Evolutionary conservation across 2,888 invertebrate genomes (phyloP), one percentile per base, ranked within the genome.

Genomic region (Caenorhabditis sp.): DNA sequence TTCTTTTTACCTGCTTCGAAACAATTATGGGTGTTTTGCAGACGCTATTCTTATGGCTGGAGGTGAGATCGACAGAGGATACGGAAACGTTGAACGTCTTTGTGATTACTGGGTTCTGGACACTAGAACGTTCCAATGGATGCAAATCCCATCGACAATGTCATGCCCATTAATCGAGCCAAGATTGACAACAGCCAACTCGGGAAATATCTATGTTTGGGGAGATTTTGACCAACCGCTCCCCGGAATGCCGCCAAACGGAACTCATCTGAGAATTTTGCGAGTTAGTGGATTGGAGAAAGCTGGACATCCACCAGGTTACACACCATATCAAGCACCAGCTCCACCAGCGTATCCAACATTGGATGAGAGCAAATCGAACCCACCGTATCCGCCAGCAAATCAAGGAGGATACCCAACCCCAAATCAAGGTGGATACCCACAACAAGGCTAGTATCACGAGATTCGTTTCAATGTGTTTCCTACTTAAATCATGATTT

Each of bases 161-260:
- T 81, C 86, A 12, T 79, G 85, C 17, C 86, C 86, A 19, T 69
- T 86, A 14, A 86, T 86, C 37, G 86, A 86, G 63, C 86, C 86
- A 1, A 76, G 86, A 31, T 70, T 86, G 19, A 86, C 86, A 12
- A 82, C 84, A 14, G 79, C 82, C 19, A 76, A 84, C 58, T 84
- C 84, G 2, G 86, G 86, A 58, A 83, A 83, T 62, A 81, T 85
- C 49, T 86, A 83, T 62, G 77, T 87, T 26, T 86, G 86, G 85
- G 86, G 86, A 49, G 86, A 86, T 65, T 87, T 84, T 53, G 86
- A 86, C 60, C 79, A 85, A 71, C 86, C 86, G 54, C 73, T 86
- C 27, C 86, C 86, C 26, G 86, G 86, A 53, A 86, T 86, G 86
- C 84, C 84, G 19, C 68, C 69, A 12, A 63, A 67, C n/a, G 83